phyloP scores from a whole-genome alignment of 2,888 invertebrate genomes.

The Amiota minor region DNA sequence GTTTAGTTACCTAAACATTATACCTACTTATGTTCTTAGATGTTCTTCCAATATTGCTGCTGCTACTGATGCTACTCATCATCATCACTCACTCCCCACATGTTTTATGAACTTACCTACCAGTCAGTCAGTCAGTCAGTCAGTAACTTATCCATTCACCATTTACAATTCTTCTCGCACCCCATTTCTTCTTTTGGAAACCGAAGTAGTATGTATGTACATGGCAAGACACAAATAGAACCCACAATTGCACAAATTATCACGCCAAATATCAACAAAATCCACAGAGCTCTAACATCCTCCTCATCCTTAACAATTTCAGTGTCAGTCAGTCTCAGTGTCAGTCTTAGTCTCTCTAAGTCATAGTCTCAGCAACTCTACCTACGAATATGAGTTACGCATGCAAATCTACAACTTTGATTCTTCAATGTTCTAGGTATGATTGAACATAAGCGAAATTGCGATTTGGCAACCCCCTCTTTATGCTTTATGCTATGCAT shows the following conservation, averaged over 20 bases:
- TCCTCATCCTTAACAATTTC: no score
- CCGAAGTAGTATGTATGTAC: slow-evolving; percentile 23
- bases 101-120: not conserved
- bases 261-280: slow-evolving; percentile 63
- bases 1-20: slow-evolving; percentile 5
- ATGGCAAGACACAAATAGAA: slow-evolving; percentile 33
- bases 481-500: no score
- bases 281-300: no score
- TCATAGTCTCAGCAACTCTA: no score
- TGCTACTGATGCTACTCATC: not conserved
- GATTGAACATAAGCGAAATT: no score
- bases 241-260: slow-evolving; percentile 66
- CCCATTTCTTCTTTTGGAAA: not conserved
- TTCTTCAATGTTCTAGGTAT: no score
- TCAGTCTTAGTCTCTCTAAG: no score
- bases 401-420: no score
- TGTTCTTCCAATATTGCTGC: not conserved
- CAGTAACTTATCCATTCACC: not conserved
- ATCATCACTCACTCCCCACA: not conserved
- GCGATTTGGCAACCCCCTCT: no score
- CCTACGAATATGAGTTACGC: no score
- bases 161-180: not conserved
- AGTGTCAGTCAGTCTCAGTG: no score
- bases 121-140: no score
- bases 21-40: slow-evolving; percentile 11